Evolutionary conservation across 2,113 vertebrate genomes (phyloP).

Genomic region (Microtus pennsylvanicus): DNA sequence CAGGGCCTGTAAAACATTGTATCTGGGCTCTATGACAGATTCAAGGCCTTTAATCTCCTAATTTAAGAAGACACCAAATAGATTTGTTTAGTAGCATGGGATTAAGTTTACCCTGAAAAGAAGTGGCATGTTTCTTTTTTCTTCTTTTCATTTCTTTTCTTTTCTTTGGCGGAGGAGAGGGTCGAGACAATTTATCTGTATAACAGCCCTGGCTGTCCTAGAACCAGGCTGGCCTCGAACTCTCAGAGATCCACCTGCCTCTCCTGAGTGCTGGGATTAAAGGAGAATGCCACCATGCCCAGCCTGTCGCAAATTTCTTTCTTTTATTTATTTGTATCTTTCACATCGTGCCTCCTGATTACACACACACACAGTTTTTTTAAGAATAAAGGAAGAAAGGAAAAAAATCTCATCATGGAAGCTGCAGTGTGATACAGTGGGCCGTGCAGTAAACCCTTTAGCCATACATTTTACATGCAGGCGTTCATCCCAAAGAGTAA

Average conservation of each 20-base stretch:
- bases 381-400: not conserved
- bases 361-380: too few relatives aligned
- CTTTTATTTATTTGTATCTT: not conserved
- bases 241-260: not conserved
- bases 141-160: accelerated
- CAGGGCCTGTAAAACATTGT: conserved; percentile 38
- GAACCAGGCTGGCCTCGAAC: not conserved
- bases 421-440: not conserved
- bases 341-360: not conserved
- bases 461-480: not conserved
- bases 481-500: not conserved
- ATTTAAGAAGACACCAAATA: not conserved
- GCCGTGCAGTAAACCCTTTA: not conserved
- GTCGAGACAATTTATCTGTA: not conserved
- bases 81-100: not conserved
- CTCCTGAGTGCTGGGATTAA: not conserved
- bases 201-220: not conserved
- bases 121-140: not conserved
- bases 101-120: too few relatives aligned
- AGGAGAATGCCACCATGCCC: not conserved
- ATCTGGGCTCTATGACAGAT: not conserved
- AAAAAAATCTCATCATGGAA: not conserved
- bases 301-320: not conserved
- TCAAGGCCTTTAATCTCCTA: not conserved
- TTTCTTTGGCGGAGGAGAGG: not conserved